Evolutionary conservation across 2,113 vertebrate genomes (phyloP), one percentile per base, ranked within the genome.

Genomic region (Scatophagus argus): DNA sequence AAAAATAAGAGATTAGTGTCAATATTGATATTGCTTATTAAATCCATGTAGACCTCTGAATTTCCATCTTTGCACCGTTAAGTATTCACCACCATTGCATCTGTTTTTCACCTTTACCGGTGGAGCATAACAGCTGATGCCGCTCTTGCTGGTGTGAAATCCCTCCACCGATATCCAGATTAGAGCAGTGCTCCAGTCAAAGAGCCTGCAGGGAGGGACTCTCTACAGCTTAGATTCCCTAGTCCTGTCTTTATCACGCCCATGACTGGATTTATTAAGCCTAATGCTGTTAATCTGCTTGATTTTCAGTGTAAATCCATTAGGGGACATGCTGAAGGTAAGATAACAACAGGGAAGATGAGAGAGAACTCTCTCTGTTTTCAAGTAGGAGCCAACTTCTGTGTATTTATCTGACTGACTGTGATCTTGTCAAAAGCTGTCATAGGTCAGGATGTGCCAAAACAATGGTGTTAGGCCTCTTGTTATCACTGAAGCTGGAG

Each of bases 251-350:
- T 77, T 87, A 78, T 83, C 86, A 69, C 46, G 16, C 56, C 83
- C 73, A 61, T 84, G 87, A 88, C 79, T 82, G 91, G 90, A 92
- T 92, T 87, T 86, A 91, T 90, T 79, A 82, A 84, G 52, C 56
- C 70, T 88, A 84, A 91, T 89, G 79, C 85, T 68, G 52, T 87
- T 92, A 91, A 93, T 90, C 92, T 89, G 74, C 74, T 64, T 73
- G 73, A 84, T 92, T 90, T 81, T 58, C 76, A 81, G 69, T 83
- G 85, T 91, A 94, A 91, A 87, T 77, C 88, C 87, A 91, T 94
- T 87, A 84, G 73, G n/a, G 71, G 63, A 83, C 82, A 81, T 69
- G 72, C 70, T 81, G 74, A 73, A 74, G 66, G 56, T 59, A 64
- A 75, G 89, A 91, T 83, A 91, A 78, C 14, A 0, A 64, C 68